A percentile compares a stretch with the other conserved stretches of the same genome.
Conservation (phyloP, 2,888 invertebrate species). For the Mesoligia furuncula region DNA sequence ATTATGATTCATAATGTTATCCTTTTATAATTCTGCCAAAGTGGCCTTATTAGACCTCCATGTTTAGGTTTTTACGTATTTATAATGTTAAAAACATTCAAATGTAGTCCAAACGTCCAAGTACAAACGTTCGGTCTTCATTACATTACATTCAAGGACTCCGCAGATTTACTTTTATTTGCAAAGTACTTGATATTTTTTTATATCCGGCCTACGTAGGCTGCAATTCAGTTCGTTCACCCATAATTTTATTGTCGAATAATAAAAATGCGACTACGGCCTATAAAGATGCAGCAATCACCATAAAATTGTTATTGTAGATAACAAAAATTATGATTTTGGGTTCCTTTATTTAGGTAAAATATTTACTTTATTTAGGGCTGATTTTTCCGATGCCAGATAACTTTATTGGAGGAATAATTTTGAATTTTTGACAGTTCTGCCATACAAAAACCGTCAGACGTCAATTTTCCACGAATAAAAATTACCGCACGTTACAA, state of each 20-base stretch:
- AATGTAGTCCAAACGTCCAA: conserved; percentile 3
- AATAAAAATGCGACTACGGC: conserved; percentile 61
- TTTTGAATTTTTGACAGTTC: too few species aligned
- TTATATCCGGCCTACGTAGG: conserved; percentile 52
- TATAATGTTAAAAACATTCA: not conserved
- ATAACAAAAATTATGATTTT: conserved; percentile 64
- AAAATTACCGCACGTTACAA: too few species aligned
- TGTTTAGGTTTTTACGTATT: not conserved
- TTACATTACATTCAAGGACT: conserved; percentile 20
- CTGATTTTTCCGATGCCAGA: too few species aligned
- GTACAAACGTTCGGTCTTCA: conserved; percentile 5
- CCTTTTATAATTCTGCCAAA: too few species aligned
- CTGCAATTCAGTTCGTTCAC: conserved; percentile 60
- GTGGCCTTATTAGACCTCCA: too few species aligned
- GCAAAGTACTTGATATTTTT: conserved; percentile 51
- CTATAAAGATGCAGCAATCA: conserved; percentile 66
- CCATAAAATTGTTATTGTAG: conserved; percentile 61
- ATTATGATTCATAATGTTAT: too few species aligned
- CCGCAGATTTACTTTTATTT: conserved; percentile 49
- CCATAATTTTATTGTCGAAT: conserved; percentile 64
- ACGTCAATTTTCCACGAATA: too few species aligned
- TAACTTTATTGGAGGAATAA: too few species aligned
- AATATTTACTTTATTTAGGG: conserved; percentile 29
- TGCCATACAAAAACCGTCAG: too few species aligned
- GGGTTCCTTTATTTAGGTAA: conserved; percentile 50